These are phyloP conservation scores for Drosophila glabriapex DNA, from an alignment of 2,888 invertebrate species.

Conservation along the genomic window DNA sequence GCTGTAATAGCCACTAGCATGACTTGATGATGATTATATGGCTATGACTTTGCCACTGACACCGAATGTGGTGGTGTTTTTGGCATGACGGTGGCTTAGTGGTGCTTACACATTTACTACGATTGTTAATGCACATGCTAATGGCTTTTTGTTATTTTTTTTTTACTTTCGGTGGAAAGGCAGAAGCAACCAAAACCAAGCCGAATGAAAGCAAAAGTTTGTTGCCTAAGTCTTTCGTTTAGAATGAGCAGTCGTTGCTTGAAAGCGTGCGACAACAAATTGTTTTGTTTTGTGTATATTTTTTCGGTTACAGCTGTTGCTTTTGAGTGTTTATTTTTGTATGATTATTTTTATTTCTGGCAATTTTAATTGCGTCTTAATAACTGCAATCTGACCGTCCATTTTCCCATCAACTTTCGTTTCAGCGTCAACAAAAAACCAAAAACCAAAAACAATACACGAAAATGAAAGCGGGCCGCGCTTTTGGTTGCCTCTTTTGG, in stretches of 20 bases:
- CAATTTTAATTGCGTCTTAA: slow-evolving; percentile 57
- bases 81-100: slow-evolving; percentile 10
- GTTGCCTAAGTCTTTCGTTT: slow-evolving; percentile 58
- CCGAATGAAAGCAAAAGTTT: slow-evolving; percentile 55
- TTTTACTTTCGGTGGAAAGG: slow-evolving; percentile 65
- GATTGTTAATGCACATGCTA: slow-evolving; percentile 62
- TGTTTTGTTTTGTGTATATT: slow-evolving; percentile 20
- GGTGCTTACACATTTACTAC: slow-evolving; percentile 48
- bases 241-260: slow-evolving; percentile 46
- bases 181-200: slow-evolving; percentile 20
- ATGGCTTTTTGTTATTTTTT: slow-evolving; percentile 45
- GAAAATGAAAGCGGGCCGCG: slow-evolving; percentile 72
- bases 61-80: slow-evolving; percentile 21
- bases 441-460: slow-evolving; percentile 13
- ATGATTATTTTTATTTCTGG: slow-evolving; percentile 34
- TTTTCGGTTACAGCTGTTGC: slow-evolving; percentile 18
- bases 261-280: slow-evolving; percentile 66
- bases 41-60: slow-evolving; percentile 39
- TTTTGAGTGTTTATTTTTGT: slow-evolving; percentile 34
- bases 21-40: slow-evolving; percentile 55
- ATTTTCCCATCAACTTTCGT: slow-evolving; percentile 69
- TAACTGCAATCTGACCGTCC: slow-evolving; percentile 67
- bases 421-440: slow-evolving; percentile 42
- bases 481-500: slow-evolving; percentile 69
- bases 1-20: slow-evolving; percentile 66